Base-by-base conservation (phyloP, 2,888 invertebrate species). In the Bursaphelenchus okinawaensis region DNA sequence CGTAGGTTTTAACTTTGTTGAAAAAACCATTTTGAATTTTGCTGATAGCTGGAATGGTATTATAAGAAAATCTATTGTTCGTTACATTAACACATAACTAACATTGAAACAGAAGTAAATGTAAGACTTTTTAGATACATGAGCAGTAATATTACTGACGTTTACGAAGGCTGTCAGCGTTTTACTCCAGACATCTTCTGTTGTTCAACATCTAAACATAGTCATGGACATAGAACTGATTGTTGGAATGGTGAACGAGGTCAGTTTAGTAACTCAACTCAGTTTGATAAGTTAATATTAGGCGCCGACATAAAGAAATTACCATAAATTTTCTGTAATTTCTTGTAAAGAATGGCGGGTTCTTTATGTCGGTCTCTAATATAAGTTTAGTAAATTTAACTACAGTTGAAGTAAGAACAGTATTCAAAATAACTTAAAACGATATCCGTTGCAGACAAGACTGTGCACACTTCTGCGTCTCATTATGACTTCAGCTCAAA, bases 191-290 rank as follows among this genome's bases (percentile, higher is more conserved):
- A 74, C 19, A 58, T 67, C 7, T 50, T 62, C 19, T 71, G 71
- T 27, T 71, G 71, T 40, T 74, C 74, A 9, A 74, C 71, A 19
- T 57, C 72, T 9, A 28, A 60, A 4, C 58, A 68, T 31, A 56
- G 74, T 51, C 55, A 62, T 31, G 61, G 55, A 24, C 70, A 74
- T 27, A 52, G 54, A 52, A 71, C 71, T 20, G 69, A 71, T 22
- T 69, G 70, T 59, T 59, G 59, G 20, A 28, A 6, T 40, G 40
- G 40, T 16, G 40, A 40, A n/a, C 12, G 40, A 40, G 40, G 40
- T 40, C 12, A 40, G 40, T 1, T 16, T 12, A 16, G 40, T n/a
- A 16, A n/a, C 40, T 16, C 1, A 6, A 40, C 12, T n/a, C 40
- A 16, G n/a, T n/a, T n/a, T 40, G 12, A n/a, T n/a, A n/a, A n/a